Percentiles rank a stretch among this genome's conserved stretches.
These are phyloP conservation scores for Pica pica DNA, from an alignment of 2,113 vertebrate species.

Conservation along the genomic window DNA sequence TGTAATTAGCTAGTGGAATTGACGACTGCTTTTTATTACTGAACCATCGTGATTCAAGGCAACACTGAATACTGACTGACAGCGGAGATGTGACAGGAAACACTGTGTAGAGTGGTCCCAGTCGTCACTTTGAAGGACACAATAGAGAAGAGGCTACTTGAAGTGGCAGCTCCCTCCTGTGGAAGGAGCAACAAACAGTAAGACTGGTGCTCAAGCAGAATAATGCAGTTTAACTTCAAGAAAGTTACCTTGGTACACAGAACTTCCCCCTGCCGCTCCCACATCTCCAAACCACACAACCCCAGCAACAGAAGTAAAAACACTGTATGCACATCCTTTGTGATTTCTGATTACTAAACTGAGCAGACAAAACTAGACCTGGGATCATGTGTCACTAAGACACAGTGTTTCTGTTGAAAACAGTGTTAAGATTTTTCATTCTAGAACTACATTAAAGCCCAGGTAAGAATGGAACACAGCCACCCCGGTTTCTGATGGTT, in stretches of 20 bases:
- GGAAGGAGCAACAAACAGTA: background rate
- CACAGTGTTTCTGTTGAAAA: background rate
- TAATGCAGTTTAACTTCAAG: background rate
- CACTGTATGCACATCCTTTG: accelerated
- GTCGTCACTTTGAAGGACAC: background rate
- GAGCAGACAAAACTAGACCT: background rate
- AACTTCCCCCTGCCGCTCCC: background rate
- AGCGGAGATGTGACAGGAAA: background rate
- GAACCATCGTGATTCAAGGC: background rate
- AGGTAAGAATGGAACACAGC: background rate
- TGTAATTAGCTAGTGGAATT: background rate
- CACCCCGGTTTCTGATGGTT: background rate
- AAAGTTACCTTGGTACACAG: background rate
- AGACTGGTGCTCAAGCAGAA: background rate
- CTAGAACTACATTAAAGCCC: background rate
- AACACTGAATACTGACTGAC: background rate
- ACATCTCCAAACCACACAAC: background rate
- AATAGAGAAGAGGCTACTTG: background rate
- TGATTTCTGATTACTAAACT: background rate
- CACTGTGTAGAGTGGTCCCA: accelerated
- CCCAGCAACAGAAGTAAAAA: background rate
- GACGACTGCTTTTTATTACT: background rate
- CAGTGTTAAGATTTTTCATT: background rate
- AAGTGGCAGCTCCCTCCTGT: background rate
- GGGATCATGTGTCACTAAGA: background rate